Conservation (phyloP, 2,888 invertebrate species). For the Mythimna ferrago region DNA sequence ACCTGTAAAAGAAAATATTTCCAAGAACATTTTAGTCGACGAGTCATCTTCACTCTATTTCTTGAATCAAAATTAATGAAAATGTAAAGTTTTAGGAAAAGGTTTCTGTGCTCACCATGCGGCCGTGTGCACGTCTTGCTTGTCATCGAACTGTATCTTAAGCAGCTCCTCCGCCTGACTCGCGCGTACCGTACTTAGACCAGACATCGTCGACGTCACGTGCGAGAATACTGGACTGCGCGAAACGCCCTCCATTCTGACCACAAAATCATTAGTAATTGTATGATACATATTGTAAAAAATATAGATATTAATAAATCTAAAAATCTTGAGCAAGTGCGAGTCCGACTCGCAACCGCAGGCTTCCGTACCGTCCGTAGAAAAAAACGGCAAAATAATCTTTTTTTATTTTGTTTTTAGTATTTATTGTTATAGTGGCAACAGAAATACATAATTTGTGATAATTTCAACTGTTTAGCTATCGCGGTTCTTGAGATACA, state of each 20-base stretch:
- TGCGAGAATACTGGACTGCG: constrained; percentile 96
- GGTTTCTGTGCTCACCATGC: constrained; percentile 85
- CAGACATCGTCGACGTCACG: constrained; percentile 94
- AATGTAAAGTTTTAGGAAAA: neutral
- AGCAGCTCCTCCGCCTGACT: constrained; percentile 92
- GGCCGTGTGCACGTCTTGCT: constrained; percentile 92
- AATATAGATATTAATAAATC: neutral
- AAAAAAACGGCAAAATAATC: no score
- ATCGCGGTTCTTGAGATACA: no score
- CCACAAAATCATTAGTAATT: neutral
- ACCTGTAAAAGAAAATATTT: constrained; percentile 76
- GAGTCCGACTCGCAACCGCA: no score
- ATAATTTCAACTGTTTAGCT: no score
- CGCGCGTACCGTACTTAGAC: constrained; percentile 94
- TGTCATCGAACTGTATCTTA: constrained; percentile 91
- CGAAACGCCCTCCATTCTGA: constrained; percentile 89
- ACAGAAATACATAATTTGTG: no score
- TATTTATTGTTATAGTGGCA: no score
- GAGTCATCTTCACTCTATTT: no score
- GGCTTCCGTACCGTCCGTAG: no score
- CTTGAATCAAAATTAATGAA: neutral
- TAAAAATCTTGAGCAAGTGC: no score
- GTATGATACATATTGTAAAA: neutral
- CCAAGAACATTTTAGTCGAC: neutral
- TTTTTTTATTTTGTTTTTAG: no score